Base-by-base conservation (phyloP, 2,888 invertebrate species). In the Epistrophe eligans region DNA sequence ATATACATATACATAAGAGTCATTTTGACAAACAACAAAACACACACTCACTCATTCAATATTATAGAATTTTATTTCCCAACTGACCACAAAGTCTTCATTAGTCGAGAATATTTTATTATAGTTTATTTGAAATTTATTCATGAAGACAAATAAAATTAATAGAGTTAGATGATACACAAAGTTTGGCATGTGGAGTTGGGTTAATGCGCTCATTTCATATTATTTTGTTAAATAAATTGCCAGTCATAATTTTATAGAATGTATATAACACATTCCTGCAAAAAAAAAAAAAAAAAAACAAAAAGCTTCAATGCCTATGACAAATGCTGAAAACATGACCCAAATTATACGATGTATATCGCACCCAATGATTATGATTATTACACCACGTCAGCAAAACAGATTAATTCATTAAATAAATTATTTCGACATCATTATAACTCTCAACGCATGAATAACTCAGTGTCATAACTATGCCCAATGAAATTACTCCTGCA, bases 381-480 rank as follows among this genome's bases (percentile, higher is more conserved):
- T 73, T 67, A 67, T 83, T 43, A 52, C 73, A 79, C 74, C 50
- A 52, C 64, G 58, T 87, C 85, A 79, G 77, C 85, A 60, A 71
- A 87, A 82, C 52, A 77, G 82, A 85, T 82, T 79, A 82, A 82
- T 85, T 81, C 77, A 81, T 85, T 85, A 85, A 79, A 79, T 74
- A 82, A 77, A 82, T 82, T 71, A 82, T 85, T 85, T 82, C 85
- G 77, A 73, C 85, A 71, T 81, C 82, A 82, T 85, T 85, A 85
- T 74, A 82, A 77, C 40, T 70, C 77, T 73, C 81, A 48, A 50
- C 72, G 81, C 80, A 52, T 64, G 50, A 81, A 81, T 81, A 84
- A 79, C 82, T 87, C 82, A 81, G 60, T 81, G 84, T 81, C 81
- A 85, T 81, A 81, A 73, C 62, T 81, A 62, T 55, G 45, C 38